Evolutionary conservation across 2,797 vertebrate species (phyloP), one percentile per base, ranked within the genome.

Genomic region (Hylomyscus alleni): DNA sequence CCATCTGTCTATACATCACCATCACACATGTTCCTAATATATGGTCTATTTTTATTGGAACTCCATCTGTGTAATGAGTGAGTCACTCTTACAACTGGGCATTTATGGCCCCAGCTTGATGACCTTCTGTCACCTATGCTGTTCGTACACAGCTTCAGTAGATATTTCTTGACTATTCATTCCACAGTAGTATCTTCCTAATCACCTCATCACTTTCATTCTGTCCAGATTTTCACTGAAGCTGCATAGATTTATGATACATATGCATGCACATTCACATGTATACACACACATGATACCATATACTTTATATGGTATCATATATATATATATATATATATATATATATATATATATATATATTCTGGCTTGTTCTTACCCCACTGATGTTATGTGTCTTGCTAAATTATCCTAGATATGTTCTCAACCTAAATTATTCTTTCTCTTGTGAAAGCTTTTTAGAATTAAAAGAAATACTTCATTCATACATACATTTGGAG

Each of bases 281-380:
- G 8, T 40, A 26, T 56, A 12, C 31, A 11, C 12, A 22, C 56
- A 60, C n/a, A 60, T 12, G 24, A 62, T 12, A 58, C 44, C 44
- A 44, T 44, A 44, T 44, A 6, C 6, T 44, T 3, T 44, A 44
- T 44, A 44, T 44, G 44, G 44, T 44, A 44, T 44, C 44, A 44
- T 58, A 20, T 58, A 5, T 58, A 58, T 58, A 4, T 19, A 56
- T 44, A 4, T 75, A 10, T 75, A 11, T 76, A 50, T 34, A 15
- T 31, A 19, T 50, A 19, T 47, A 9, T 72, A 26, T 76, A 14
- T 75, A 12, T 40, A 3, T 69, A 62, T n/a, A 31, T 6, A 31
- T 40, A 0, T 4, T 11, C 34, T 34, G 17, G 9, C 3, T 19
- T 4, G 11, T n/a, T 76, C n/a, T 15, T 34, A 20, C 4, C 1